Percentiles rank a stretch among this genome's conserved stretches.
These are phyloP conservation scores for Parnassius apollo DNA, from an alignment of 2,888 invertebrate species.

Conservation along the genomic window DNA sequence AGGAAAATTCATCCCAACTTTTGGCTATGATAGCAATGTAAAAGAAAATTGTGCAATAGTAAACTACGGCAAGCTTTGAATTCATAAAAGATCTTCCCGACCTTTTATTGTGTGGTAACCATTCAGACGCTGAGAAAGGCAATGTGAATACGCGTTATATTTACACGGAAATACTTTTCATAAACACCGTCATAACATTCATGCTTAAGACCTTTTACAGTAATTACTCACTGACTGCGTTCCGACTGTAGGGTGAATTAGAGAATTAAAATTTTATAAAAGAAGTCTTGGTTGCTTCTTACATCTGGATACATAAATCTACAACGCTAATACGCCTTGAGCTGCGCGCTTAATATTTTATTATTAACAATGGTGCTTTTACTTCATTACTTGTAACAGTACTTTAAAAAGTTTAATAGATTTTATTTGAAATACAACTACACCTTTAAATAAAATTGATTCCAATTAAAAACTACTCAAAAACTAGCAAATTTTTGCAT, in stretches of 20 bases:
- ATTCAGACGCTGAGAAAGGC: constrained; percentile 60
- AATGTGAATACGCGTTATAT: constrained; percentile 57
- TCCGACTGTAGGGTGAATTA: constrained; percentile 65
- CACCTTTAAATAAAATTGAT: no score
- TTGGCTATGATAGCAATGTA: constrained; percentile 19
- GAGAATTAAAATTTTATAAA: constrained; percentile 73
- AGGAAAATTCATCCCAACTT: constrained; percentile 8
- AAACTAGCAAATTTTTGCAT: no score
- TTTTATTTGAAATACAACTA: no score
- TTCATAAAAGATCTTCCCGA: constrained; percentile 46
- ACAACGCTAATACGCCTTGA: constrained; percentile 27
- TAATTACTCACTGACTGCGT: constrained; percentile 66
- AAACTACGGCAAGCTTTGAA: constrained; percentile 30
- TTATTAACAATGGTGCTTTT: background rate
- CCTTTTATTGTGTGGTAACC: constrained; percentile 68
- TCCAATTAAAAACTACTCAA: no score
- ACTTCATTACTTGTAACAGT: no score
- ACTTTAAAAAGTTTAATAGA: no score
- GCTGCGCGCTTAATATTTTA: constrained; percentile 6
- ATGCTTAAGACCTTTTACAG: constrained; percentile 77
- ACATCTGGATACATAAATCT: constrained; percentile 42
- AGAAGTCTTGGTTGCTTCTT: constrained; percentile 71
- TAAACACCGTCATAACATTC: constrained; percentile 79
- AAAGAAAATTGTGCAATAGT: constrained; percentile 34
- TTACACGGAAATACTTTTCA: constrained; percentile 72